Percentiles rank a stretch among this genome's conserved stretches.
These are phyloP conservation scores for Tenebrosternarchus preto DNA, from an alignment of 2,113 vertebrate genomes.

Conservation along the genomic window DNA sequence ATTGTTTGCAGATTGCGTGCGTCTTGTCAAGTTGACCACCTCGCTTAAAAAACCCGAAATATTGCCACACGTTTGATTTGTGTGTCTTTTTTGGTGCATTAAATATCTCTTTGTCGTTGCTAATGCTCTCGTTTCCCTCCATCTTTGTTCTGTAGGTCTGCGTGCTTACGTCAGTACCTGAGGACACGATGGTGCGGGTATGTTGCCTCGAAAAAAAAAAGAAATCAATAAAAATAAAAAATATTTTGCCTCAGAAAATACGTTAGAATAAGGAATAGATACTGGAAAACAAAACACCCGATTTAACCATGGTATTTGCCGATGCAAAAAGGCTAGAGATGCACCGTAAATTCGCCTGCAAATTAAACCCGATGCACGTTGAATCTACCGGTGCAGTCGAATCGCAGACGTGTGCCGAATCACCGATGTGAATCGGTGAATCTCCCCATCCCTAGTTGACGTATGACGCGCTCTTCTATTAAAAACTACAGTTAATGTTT, in stretches of 20 bases:
- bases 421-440: neutral
- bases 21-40: conserved; percentile 9
- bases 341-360: conserved; percentile 10
- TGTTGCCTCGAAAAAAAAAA: conserved; percentile 5
- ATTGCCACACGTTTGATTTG: conserved; percentile 8
- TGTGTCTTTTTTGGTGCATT: conserved; percentile 11
- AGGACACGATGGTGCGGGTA: neutral
- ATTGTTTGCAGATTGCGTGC: conserved; percentile 11
- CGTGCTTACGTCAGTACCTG: conserved; percentile 5
- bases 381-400: conserved; percentile 1
- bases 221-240: conserved; percentile 5
- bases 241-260: neutral
- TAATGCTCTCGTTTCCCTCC: conserved; percentile 14
- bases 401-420: neutral
- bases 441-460: neutral
- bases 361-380: conserved; percentile 9
- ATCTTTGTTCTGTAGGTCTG: neutral
- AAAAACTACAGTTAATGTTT: no score
- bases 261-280: conserved; percentile 10
- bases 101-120: conserved; percentile 15
- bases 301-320: conserved; percentile 7
- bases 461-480: no score
- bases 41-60: conserved; percentile 12
- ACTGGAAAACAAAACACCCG: conserved; percentile 5
- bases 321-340: neutral